Evolutionary conservation across 37 sponge, comb jelly and placozoan genomes (phyloP).

Genomic region (Crambe crambe): DNA sequence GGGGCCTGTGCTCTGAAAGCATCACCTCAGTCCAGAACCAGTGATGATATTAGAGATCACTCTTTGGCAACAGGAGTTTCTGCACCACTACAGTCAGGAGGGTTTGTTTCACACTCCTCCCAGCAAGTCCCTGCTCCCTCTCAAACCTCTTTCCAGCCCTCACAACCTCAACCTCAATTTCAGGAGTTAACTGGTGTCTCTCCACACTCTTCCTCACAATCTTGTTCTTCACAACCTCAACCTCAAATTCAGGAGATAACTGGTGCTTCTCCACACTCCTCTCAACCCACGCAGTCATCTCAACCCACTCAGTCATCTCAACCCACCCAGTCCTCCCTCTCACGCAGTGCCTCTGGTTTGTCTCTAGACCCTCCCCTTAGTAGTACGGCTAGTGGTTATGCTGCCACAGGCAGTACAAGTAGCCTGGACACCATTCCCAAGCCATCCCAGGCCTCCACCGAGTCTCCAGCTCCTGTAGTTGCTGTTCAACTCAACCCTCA

Average conservation of each 20-base stretch:
- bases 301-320: background rate
- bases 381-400: conserved; percentile 47
- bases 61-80: too few species aligned
- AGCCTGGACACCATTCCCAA: conserved; percentile 3
- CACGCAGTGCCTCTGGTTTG: conserved; percentile 27
- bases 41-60: background rate
- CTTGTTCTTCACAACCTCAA: too few species aligned
- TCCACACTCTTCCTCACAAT: background rate
- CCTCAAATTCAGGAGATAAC: background rate
- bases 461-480: background rate
- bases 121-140: background rate
- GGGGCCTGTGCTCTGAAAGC: background rate
- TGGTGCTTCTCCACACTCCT: background rate
- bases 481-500: background rate
- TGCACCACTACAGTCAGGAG: background rate
- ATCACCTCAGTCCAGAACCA: background rate
- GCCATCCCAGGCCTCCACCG: background rate
- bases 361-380: conserved; percentile 16
- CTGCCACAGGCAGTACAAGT: conserved; percentile 35
- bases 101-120: background rate
- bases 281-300: background rate
- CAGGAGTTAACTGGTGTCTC: background rate
- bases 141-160: too few species aligned
- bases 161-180: too few species aligned
- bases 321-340: background rate